Base-by-base conservation (phyloP, 2,888 invertebrate species). In the Corbicula japonica region DNA sequence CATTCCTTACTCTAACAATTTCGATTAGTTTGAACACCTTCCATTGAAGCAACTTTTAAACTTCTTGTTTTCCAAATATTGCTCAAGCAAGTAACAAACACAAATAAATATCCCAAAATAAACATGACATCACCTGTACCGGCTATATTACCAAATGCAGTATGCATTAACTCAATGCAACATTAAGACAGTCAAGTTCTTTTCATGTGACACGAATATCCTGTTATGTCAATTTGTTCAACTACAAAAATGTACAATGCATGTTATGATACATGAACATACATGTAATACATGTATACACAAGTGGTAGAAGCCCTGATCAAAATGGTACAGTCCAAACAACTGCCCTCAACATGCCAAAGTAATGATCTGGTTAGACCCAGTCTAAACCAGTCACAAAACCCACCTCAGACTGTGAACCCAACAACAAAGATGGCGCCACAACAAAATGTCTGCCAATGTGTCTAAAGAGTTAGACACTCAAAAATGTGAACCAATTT, bases 401-500 rank as follows among this genome's bases (percentile, higher is more conserved):
- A n/a, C 60, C 68, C 58, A 44, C 60, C 69, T 23, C 60, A 60
- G 60, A 60, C 60, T 28, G 41, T 38, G 35, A 41, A 60, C 60
- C 35, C 28, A 28, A 28, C 66, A 66, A 66, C 65, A 60, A 66
- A 46, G 32, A 56, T 68, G 58, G 48, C 60, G 26, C 52, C 74
- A 28, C 34, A 26, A 38, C 48, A 60, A 56, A 76, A 60, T 34
- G 58, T 41, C 56, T 58, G 54, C 65, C 54, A 54, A 54, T 54
- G 79, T 83, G 83, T 77, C 83, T 76, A 73, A 61, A 28, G 82
- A 72, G 69, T 72, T 71, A 76, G 79, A 83, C 83, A 80, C 74
- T 66, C 72, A 76, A 83, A 79, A 50, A 41, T 61, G 72, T 68
- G 75, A 73, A 62, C 83, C 74, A 72, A 63, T 61, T 70, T 52